A percentile compares a stretch with the other conserved stretches of the same genome.
phyloP scores from a whole-genome alignment of 2,888 invertebrate species.

The Drosophila antonietae region DNA sequence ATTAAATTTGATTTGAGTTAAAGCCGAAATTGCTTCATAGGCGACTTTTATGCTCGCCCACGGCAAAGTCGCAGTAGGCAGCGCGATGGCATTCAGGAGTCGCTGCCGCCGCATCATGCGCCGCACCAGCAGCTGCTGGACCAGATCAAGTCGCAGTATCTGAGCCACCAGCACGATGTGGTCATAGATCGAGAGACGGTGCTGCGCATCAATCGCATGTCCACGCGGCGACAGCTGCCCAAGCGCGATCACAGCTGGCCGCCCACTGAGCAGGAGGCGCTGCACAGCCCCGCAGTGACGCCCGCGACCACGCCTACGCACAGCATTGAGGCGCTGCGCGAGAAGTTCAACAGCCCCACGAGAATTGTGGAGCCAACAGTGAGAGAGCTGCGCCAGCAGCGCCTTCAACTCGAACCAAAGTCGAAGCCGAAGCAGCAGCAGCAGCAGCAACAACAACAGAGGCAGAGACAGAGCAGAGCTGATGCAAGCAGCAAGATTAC shows the following conservation, averaged over 20 bases:
- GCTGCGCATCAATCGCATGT: constrained; percentile 83
- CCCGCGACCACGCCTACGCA: constrained; percentile 57
- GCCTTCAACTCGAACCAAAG: constrained; percentile 17
- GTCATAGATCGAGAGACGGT: constrained; percentile 84
- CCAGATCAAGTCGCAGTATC: constrained; percentile 79
- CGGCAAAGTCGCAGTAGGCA: constrained; percentile 82
- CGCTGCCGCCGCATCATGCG: constrained; percentile 58
- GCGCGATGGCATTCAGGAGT: constrained; percentile 43
- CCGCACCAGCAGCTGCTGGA: constrained; percentile 79
- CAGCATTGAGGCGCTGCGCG: constrained; percentile 79
- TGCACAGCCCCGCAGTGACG: not conserved
- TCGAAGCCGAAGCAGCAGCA: not conserved
- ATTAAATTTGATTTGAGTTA: constrained; percentile 17
- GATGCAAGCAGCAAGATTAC: not conserved
- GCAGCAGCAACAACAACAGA: not conserved
- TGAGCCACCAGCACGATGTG: constrained; percentile 80
- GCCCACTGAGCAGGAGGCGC: constrained; percentile 55
- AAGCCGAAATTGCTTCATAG: constrained; percentile 18
- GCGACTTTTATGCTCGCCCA: constrained; percentile 52
- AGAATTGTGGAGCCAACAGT: constrained; percentile 66
- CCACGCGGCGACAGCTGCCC: constrained; percentile 79
- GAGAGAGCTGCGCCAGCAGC: constrained; percentile 53
- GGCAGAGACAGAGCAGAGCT: not conserved
- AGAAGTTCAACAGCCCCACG: constrained; percentile 82
- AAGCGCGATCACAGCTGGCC: constrained; percentile 84